Evolutionary conservation across 1,140 invertebrate species (phyloP).

Genomic region (Drosophila saltans): DNA sequence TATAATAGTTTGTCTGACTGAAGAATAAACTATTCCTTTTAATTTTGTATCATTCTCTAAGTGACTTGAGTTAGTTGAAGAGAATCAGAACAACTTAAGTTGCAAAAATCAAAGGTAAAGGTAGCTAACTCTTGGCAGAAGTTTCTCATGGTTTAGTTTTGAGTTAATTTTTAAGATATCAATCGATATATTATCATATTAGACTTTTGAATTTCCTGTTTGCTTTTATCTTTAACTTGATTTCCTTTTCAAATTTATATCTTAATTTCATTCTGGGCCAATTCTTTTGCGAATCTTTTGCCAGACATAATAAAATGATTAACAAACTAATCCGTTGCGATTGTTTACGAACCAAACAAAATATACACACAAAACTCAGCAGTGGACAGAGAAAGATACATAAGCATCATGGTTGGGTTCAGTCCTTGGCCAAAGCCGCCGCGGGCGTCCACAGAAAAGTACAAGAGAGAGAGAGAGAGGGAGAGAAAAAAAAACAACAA

Average conservation of each 20-base stretch:
- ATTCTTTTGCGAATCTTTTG: slow-evolving; percentile 20
- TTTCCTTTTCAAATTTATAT: slow-evolving; percentile 14
- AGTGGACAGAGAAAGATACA: slow-evolving; percentile 30
- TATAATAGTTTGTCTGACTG: too few species aligned
- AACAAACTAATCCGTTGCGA: slow-evolving; percentile 77
- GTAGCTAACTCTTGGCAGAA: too few species aligned
- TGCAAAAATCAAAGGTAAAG: too few species aligned
- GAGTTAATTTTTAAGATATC: too few species aligned
- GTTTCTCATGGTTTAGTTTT: too few species aligned
- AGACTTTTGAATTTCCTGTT: slow-evolving; percentile 26
- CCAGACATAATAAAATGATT: slow-evolving; percentile 72
- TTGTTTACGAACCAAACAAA: slow-evolving; percentile 56
- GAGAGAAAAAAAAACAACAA: slow-evolving; percentile 32
- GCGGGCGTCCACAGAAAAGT: slow-evolving; percentile 13
- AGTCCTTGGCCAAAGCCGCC: slow-evolving; percentile 41
- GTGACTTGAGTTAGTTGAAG: too few species aligned
- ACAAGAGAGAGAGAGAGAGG: too few species aligned
- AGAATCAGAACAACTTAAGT: too few species aligned
- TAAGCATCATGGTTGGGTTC: slow-evolving; percentile 20
- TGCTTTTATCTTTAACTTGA: slow-evolving; percentile 4
- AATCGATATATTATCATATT: too few species aligned
- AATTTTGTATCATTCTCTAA: too few species aligned
- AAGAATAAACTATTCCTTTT: too few species aligned
- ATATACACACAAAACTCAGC: slow-evolving; percentile 23
- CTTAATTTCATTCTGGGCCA: slow-evolving; percentile 34